A percentile compares a stretch with the other conserved stretches of the same genome.
Evolutionary conservation across 1,140 invertebrate species (phyloP).

Genomic region (Lycorma delicatula): DNA sequence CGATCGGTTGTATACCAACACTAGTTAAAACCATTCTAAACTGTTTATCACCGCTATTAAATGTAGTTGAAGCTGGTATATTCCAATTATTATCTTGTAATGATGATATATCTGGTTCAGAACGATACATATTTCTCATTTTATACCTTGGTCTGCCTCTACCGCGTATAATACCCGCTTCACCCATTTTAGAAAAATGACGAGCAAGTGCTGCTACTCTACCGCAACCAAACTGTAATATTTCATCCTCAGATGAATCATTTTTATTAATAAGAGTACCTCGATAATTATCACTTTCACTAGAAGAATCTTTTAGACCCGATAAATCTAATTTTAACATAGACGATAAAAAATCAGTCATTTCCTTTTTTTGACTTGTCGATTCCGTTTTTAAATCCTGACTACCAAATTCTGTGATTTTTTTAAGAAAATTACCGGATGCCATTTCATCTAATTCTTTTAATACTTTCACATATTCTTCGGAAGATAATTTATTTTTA

Average conservation of each 20-base stretch:
- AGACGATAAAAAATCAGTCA: conserved; percentile 18
- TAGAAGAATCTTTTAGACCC: conserved; percentile 11
- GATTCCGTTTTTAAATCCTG: not conserved
- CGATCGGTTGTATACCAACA: conserved; percentile 25
- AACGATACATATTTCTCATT: conserved; percentile 12
- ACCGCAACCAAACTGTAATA: conserved; percentile 41
- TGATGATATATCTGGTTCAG: conserved; percentile 25
- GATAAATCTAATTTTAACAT: conserved; percentile 20
- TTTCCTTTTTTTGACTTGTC: conserved; percentile 3
- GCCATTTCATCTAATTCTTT: conserved; percentile 44
- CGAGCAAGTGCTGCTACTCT: conserved; percentile 51
- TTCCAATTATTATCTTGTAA: not conserved
- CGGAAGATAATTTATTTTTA: conserved; percentile 33
- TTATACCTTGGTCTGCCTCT: conserved; percentile 8
- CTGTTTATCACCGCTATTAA: conserved; percentile 7
- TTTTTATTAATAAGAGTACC: conserved; percentile 7
- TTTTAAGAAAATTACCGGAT: conserved; percentile 18
- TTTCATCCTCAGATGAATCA: conserved; percentile 6
- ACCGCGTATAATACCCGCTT: conserved; percentile 38
- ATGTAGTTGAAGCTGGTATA: not conserved
- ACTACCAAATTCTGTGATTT: conserved; percentile 15
- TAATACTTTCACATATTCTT: conserved; percentile 42
- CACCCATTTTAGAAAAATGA: conserved; percentile 45
- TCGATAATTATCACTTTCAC: conserved; percentile 5
- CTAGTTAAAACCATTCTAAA: conserved; percentile 17